Conservation (phyloP, 2,888 invertebrate genomes). For the Conops quadrifasciatus region DNA sequence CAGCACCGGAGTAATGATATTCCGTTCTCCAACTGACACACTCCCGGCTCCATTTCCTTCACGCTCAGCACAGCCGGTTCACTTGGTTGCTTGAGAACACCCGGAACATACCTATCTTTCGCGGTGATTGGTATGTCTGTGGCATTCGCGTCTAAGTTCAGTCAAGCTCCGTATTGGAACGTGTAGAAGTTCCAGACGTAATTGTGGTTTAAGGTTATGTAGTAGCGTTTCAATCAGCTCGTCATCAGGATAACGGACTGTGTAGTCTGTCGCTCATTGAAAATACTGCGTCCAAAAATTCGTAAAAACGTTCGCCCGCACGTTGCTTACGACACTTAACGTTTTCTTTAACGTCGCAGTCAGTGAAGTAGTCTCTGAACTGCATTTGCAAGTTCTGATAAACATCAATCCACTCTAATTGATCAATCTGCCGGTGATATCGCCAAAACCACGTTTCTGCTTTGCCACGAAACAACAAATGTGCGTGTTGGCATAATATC, state of each 20-base stretch:
- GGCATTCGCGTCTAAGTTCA: conserved; percentile 9
- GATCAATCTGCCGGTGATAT: conserved; percentile 5
- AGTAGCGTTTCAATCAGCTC: background rate
- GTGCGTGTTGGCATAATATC: no score
- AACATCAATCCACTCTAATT: no score
- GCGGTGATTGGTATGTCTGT: no score
- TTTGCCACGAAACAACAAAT: conserved; percentile 1
- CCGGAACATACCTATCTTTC: no score
- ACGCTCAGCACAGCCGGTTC: no score
- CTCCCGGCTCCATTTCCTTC: no score
- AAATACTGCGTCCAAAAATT: background rate
- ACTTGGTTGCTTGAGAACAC: no score
- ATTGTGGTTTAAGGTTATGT: background rate
- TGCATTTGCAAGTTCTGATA: no score
- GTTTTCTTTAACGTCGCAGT: background rate
- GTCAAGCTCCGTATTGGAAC: conserved; percentile 10
- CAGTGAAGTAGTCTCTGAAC: background rate
- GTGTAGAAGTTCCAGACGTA: background rate
- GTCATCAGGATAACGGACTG: background rate
- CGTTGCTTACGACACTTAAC: background rate
- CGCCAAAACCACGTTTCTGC: no score
- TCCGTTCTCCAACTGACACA: no score
- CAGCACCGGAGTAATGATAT: no score
- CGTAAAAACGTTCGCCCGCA: background rate
- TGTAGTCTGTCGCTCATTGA: background rate